Percentiles rank a stretch among this genome's conserved stretches.
These are phyloP conservation scores for Plotosus lineatus DNA, from an alignment of 2,113 vertebrate species.

Conservation along the genomic window DNA sequence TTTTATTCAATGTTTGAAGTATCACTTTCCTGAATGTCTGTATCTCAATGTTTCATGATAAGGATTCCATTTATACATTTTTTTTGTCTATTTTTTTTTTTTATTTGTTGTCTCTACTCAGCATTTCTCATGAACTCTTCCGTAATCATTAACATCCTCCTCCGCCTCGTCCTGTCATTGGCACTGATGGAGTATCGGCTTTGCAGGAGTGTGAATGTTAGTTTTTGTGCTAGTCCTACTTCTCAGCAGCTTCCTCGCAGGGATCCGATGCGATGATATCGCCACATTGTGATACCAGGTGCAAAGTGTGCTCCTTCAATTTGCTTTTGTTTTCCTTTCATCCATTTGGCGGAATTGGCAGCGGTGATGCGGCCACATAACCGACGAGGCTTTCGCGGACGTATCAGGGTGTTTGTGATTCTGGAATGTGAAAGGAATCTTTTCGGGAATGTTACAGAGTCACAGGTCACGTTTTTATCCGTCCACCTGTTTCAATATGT, in stretches of 20 bases:
- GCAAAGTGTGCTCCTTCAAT: slow-evolving; percentile 6
- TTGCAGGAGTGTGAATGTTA: slow-evolving; percentile 18
- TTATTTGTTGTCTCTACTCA: background rate
- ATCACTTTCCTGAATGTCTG: too few species aligned
- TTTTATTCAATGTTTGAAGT: too few species aligned
- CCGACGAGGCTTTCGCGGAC: too few species aligned
- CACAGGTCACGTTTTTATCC: background rate
- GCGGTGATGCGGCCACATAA: background rate
- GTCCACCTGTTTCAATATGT: too few species aligned
- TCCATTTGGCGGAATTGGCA: background rate
- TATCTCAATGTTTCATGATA: background rate
- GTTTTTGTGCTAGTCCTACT: slow-evolving; percentile 32
- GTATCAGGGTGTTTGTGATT: background rate
- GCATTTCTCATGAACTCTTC: background rate
- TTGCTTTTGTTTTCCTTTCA: background rate
- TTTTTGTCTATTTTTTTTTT: background rate
- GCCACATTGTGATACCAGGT: slow-evolving; percentile 17
- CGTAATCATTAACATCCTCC: background rate
- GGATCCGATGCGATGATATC: slow-evolving; percentile 21
- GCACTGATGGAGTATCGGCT: background rate
- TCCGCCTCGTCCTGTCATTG: too few species aligned
- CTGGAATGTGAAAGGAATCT: background rate
- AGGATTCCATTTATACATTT: background rate
- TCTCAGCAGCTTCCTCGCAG: background rate
- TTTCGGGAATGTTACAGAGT: background rate